Evolutionary conservation across 2,888 invertebrate species (phyloP).

Genomic region (Stratiomys singularior): DNA sequence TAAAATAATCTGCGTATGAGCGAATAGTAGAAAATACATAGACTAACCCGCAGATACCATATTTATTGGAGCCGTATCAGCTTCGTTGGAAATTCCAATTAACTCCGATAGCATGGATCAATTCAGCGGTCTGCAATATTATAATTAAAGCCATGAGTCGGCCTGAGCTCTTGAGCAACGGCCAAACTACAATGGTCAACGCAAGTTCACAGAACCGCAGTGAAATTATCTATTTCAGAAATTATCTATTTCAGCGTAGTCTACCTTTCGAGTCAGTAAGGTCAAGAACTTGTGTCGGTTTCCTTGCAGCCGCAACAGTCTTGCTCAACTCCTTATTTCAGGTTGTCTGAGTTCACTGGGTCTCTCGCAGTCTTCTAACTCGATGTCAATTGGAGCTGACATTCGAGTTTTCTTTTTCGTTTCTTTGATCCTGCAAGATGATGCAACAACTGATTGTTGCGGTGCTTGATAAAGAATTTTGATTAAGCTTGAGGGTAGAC

Average conservation of each 20-base stretch:
- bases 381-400: slow-evolving; percentile 9
- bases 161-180: slow-evolving; percentile 4
- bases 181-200: slow-evolving; percentile 3
- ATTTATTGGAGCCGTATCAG: not conserved
- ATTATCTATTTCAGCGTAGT: not conserved
- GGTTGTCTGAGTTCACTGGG: not conserved
- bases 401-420: slow-evolving; percentile 5
- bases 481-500: too few species aligned
- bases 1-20: not conserved
- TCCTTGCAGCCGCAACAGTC: not conserved
- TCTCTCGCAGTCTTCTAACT: not conserved
- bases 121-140: not conserved
- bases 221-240: too few species aligned
- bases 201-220: not conserved
- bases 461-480: too few species aligned
- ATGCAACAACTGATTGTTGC: not conserved
- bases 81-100: not conserved
- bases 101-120: not conserved
- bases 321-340: slow-evolving; percentile 12
- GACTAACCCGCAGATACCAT: not conserved
- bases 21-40: not conserved
- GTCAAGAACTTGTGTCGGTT: slow-evolving; percentile 20
- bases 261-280: slow-evolving; percentile 4
- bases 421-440: not conserved
- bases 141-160: slow-evolving; percentile 9